Percentiles rank a stretch among this genome's conserved stretches.
These are phyloP conservation scores for Halocynthia roretzi DNA, from an alignment of 23 tunicate genomes.

Conservation along the genomic window DNA sequence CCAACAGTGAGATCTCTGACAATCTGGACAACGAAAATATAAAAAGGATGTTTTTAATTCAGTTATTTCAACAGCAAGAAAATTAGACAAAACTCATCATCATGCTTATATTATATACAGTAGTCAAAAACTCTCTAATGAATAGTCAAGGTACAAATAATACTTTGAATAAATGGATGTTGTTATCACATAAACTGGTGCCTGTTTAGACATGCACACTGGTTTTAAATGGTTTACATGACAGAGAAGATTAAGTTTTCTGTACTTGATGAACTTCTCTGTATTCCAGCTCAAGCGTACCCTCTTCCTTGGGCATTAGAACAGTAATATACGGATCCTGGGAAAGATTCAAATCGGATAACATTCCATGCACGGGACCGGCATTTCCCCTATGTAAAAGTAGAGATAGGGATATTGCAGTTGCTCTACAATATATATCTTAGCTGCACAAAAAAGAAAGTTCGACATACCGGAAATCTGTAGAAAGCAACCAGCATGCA, in stretches of 20 bases:
- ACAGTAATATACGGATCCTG: conserved; percentile 59
- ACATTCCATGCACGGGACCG: conserved; percentile 46
- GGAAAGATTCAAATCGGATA: conserved; percentile 44
- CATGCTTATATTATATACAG: no score
- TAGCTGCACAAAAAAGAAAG: background rate
- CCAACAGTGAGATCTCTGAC: conserved; percentile 75
- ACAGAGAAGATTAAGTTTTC: background rate
- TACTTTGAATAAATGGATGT: no score
- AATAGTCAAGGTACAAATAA: no score
- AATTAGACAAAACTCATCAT: no score
- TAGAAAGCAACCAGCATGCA: conserved; percentile 81
- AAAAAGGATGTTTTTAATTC: no score
- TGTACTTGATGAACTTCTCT: conserved; percentile 81
- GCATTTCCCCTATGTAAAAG: conserved; percentile 43
- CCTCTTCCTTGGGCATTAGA: conserved; percentile 58
- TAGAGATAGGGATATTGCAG: no score
- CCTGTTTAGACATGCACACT: no score
- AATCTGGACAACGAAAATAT: conserved; percentile 26
- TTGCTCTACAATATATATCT: background rate
- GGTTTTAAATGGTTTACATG: no score
- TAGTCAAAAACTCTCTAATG: background rate
- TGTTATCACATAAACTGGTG: no score
- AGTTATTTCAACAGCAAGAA: background rate
- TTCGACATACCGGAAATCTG: conserved; percentile 50
- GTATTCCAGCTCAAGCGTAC: conserved; percentile 55